Evolutionary conservation across 2,797 vertebrate genomes (phyloP), one percentile per base, ranked within the genome.

Genomic region (Microchirus variegatus): DNA sequence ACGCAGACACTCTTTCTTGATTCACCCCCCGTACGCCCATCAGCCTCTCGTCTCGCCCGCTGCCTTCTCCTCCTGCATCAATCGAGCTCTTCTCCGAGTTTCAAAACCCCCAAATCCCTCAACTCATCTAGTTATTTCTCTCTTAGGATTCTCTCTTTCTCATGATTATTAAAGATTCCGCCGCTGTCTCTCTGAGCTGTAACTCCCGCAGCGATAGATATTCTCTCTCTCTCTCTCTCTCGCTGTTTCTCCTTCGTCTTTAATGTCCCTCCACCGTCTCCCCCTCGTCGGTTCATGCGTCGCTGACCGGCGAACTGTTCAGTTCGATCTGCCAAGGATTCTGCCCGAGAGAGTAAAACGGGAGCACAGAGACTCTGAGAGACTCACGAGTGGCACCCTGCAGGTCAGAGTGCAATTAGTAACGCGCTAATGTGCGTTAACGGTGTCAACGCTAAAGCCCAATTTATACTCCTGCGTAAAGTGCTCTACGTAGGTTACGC

Each of bases 81-180:
- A 81, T 89, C 84, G 87, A 36, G 58, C 71, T 72, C 79, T 68
- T 67, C 82, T 78, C 35, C 3, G 61, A 84, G 73, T 82, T 81
- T 72, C 70, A 61, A 87, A 84, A 45, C 54, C 80, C 79, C 87
- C 70, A 86, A 79, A 82, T 85, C 90, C 90, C 88, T 79, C 52
- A 82, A 73, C 89, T 90, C 89, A 90, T 90, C 86, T 74, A 36
- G 36, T 59, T 65, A 62, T 66, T 70, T 68, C 45, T 70, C 83
- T 83, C 80, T 64, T 9, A 75, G 71, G 85, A 70, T n/a, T n/a
- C 62, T 77, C 59, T 52, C 17, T 35, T 63, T 47, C 71, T 85
- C 73, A 72, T 87, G 78, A 86, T 85, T 84, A 85, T 90, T 86
- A 81, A 81, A 83, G 83, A 87, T 84, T 87, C 83, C 67, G 81